phyloP scores from a whole-genome alignment of 2,797 vertebrate genomes.

The Silurus lanzhouensis region DNA sequence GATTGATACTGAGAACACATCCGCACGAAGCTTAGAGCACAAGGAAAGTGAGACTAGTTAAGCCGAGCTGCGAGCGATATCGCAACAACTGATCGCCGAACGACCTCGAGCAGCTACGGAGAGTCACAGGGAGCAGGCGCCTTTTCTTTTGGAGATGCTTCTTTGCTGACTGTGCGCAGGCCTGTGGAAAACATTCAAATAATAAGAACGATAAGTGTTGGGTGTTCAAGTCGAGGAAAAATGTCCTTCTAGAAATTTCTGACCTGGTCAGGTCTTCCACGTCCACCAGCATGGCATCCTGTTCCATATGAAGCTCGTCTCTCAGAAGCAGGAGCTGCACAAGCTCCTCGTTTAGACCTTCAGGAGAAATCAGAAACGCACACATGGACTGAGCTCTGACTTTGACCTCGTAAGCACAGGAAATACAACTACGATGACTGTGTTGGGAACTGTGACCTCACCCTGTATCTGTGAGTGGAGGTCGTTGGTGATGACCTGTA shows the following conservation, averaged over 20 bases:
- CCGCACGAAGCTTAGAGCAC: slow-evolving; percentile 48
- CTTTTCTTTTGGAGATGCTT: slow-evolving; percentile 86
- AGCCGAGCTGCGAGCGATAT: slow-evolving; percentile 19
- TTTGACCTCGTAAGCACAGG: neutral
- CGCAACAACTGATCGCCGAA: neutral
- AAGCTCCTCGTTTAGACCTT: slow-evolving; percentile 94
- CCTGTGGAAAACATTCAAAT: slow-evolving; percentile 66
- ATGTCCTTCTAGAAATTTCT: neutral
- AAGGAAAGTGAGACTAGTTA: slow-evolving; percentile 42
- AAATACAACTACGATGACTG: neutral
- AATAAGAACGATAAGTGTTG: neutral
- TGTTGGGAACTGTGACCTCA: slow-evolving; percentile 67
- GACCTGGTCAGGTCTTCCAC: slow-evolving; percentile 96
- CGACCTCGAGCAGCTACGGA: neutral
- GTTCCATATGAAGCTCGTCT: slow-evolving; percentile 94
- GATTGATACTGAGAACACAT: slow-evolving; percentile 45
- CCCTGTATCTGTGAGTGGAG: slow-evolving; percentile 96
- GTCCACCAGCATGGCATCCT: slow-evolving; percentile 97
- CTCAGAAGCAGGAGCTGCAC: slow-evolving; percentile 91
- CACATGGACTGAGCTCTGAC: neutral
- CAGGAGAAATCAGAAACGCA: neutral
- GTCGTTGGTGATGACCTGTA: slow-evolving; percentile 96
- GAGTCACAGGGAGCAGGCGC: slow-evolving; percentile 48
- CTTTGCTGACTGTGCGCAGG: slow-evolving; percentile 93
- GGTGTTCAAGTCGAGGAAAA: too few relatives aligned